Evolutionary conservation across 53 echinoderm and acorn worm species (phyloP).

Genomic region (Henricia sp.): DNA sequence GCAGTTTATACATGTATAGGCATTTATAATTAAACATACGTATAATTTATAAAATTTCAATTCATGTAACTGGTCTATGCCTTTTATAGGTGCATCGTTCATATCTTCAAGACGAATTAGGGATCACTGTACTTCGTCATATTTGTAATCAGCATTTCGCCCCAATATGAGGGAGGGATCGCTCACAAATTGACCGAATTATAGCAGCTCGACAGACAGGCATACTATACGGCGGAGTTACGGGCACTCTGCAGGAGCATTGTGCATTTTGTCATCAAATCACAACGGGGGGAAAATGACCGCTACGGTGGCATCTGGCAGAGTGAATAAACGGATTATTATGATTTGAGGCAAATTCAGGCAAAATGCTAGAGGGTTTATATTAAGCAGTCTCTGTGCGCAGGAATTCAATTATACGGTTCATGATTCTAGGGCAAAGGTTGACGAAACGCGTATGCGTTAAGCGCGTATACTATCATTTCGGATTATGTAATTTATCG

Average conservation of each 20-base stretch:
- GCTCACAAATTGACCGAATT: slow-evolving; percentile 38
- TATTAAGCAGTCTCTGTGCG: no score
- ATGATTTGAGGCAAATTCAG: not conserved
- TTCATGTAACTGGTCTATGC: no score
- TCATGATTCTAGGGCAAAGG: no score
- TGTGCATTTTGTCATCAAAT: not conserved
- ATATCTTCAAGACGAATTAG: not conserved
- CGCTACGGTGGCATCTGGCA: not conserved
- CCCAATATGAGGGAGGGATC: not conserved
- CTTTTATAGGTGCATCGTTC: not conserved
- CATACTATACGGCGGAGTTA: not conserved
- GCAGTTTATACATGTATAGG: no score
- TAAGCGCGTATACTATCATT: no score
- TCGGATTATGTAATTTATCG: no score
- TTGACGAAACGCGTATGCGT: no score
- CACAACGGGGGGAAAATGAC: slow-evolving; percentile 1
- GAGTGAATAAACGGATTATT: slow-evolving; percentile 33
- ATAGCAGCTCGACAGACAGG: slow-evolving; percentile 19
- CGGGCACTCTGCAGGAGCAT: not conserved
- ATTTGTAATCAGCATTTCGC: not conserved
- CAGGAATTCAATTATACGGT: no score
- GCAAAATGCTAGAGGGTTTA: no score
- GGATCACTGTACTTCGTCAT: slow-evolving; percentile 47
- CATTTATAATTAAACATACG: no score
- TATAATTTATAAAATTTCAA: no score